Percentiles rank a stretch among this genome's conserved stretches.
phyloP scores from a whole-genome alignment of 2,797 vertebrate genomes.

The Diplodus puntazzo region DNA sequence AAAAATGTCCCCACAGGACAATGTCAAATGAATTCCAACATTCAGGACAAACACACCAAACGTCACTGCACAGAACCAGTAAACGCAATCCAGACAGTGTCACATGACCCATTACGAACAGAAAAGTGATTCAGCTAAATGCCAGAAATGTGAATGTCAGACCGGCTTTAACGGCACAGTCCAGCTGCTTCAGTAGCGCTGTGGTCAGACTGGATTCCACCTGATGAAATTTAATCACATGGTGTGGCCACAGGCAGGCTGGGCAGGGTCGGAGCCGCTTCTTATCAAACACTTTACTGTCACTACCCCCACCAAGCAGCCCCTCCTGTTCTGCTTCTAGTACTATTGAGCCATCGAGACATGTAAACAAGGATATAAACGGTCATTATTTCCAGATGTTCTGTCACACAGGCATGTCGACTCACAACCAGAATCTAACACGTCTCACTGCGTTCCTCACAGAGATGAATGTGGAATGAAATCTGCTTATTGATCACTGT shows the following conservation, averaged over 20 bases:
- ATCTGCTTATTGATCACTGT: neutral
- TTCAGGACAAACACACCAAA: constrained; percentile 10
- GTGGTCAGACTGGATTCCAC: neutral
- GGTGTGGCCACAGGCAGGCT: neutral
- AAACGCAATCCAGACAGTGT: neutral
- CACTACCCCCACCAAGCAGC: neutral
- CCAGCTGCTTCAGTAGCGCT: neutral
- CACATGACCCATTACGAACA: constrained; percentile 14
- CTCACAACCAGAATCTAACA: neutral
- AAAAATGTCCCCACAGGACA: neutral
- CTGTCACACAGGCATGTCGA: neutral
- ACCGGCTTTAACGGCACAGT: neutral
- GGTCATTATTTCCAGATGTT: neutral
- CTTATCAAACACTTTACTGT: neutral
- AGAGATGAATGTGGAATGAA: neutral
- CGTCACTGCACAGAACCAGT: neutral
- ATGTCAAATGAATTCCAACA: neutral
- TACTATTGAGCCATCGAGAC: neutral
- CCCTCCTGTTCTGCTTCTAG: neutral
- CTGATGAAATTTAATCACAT: neutral
- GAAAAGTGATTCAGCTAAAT: constrained; percentile 21
- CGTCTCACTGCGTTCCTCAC: neutral
- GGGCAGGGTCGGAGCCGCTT: neutral
- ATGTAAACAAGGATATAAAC: neutral
- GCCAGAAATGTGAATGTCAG: constrained; percentile 18